Percentiles rank a stretch among this genome's conserved stretches.
These are phyloP conservation scores for Papilio helenus DNA, from an alignment of 1,140 invertebrate species.

Conservation along the genomic window DNA sequence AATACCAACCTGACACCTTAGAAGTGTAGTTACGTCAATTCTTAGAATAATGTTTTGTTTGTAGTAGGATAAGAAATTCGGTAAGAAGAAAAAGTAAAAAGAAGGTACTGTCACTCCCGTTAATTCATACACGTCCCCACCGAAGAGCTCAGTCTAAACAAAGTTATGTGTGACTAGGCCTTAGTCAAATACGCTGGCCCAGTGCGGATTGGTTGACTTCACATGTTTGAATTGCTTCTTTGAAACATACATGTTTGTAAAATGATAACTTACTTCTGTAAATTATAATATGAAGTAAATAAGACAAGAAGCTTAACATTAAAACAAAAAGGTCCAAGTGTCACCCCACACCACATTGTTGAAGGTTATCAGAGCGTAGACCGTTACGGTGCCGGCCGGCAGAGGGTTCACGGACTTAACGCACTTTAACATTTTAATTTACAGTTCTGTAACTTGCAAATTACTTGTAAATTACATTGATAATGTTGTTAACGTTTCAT, in stretches of 20 bases:
- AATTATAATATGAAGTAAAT: not conserved
- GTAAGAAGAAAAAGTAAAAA: not conserved
- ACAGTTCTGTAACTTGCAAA: not conserved
- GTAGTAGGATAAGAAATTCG: not conserved
- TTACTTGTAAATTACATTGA: slow-evolving; percentile 13
- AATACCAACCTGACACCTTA: not conserved
- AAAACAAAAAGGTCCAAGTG: not conserved
- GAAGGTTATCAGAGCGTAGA: slow-evolving; percentile 2
- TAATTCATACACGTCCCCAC: not conserved
- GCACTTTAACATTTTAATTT: slow-evolving; percentile 8
- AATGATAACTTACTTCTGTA: no score
- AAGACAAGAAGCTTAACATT: not conserved
- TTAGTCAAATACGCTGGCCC: no score
- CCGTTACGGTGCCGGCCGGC: not conserved
- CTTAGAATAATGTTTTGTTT: not conserved
- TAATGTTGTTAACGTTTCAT: not conserved
- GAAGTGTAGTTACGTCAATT: not conserved
- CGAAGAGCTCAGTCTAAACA: not conserved
- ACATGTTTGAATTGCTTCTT: no score
- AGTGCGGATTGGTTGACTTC: no score
- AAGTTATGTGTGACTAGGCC: not conserved
- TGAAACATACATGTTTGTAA: no score
- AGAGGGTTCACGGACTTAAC: slow-evolving; percentile 4
- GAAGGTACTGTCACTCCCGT: not conserved
- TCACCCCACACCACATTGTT: slow-evolving; percentile 8